phyloP scores from a whole-genome alignment of 2,888 invertebrate genomes.

The Mythimna vitellina region DNA sequence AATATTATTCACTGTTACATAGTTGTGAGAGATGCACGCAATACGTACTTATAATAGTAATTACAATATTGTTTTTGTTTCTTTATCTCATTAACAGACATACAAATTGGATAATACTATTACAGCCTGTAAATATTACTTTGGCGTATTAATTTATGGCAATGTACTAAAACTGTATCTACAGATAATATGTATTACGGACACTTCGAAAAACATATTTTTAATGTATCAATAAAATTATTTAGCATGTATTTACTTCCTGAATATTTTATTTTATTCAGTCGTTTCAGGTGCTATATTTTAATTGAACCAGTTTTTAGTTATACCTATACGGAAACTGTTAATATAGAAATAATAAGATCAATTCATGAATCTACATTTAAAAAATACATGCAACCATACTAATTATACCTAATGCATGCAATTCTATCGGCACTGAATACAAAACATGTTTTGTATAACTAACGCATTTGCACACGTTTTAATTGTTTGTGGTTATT shows the following conservation, averaged over 20 bases:
- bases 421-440: slow-evolving; percentile 6
- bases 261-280: slow-evolving; percentile 47
- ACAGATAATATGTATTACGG: slow-evolving; percentile 49
- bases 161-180: slow-evolving; percentile 55
- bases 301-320: neutral
- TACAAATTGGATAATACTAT: slow-evolving; percentile 57
- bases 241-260: slow-evolving; percentile 14
- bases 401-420: neutral
- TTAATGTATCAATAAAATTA: too few relatives aligned
- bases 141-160: slow-evolving; percentile 50
- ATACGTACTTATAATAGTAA: slow-evolving; percentile 17
- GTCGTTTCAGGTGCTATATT: slow-evolving; percentile 26
- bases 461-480: neutral
- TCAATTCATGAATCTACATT: neutral
- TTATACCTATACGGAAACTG: neutral
- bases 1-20: slow-evolving; percentile 15
- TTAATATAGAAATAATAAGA: neutral
- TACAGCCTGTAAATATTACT: slow-evolving; percentile 40
- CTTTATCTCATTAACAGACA: slow-evolving; percentile 53
- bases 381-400: slow-evolving; percentile 1
- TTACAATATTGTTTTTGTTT: slow-evolving; percentile 44
- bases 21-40: slow-evolving; percentile 35
- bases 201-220: slow-evolving; percentile 3
- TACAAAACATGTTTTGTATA: slow-evolving; percentile 2
- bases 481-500: slow-evolving; percentile 22